Base-by-base conservation (phyloP, 2,888 invertebrate genomes). In the Clistopyga incitator region DNA sequence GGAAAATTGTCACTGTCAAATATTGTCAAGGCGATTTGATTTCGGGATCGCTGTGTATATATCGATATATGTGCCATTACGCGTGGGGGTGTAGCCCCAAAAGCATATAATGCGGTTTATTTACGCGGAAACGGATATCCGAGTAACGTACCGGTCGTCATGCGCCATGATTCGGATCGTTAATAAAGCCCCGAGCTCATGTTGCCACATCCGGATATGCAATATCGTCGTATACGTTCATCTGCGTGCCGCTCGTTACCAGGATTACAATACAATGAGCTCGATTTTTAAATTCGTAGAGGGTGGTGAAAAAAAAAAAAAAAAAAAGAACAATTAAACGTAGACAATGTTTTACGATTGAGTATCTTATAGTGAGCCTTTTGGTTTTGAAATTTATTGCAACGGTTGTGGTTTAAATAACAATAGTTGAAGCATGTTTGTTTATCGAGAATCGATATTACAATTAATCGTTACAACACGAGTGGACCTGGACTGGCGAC, bases 371-470 rank as follows among this genome's bases (percentile, higher is more conserved):
- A 84, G 84, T 78, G 18, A 42, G n/a, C 1, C 18, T 18, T 61
- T 59, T 50, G 52, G 64, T 75, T n/a, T 20, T 47, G 42, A 71
- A 8, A 42, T 47, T 54, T 71, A 67, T 52, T 78, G 84, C 81
- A 81, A 84, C 81, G 81, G 68, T 84, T 80, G 81, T 84, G 75
- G 64, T 78, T 84, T 74, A 56, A 64, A 78, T 75, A 64, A 78
- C 71, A 64, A 38, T 84, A 84, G 84, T 84, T 81, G 64, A 71
- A 81, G 84, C 84, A 84, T 84, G 84, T 65, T 84, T 84, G 84
- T 84, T 38, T 78, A 84, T 70, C 64, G 64, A 75, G 70, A 61
- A 47, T 59, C 42, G 67, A 67, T 59, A 77, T 77, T 50, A 25
- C 23, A 45, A 77, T 68, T 68, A 59, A 68, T 34, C 68, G 77